These are phyloP conservation scores for Monodelphis domestica DNA, from an alignment of 2,797 vertebrate species.

Conservation along the genomic window DNA sequence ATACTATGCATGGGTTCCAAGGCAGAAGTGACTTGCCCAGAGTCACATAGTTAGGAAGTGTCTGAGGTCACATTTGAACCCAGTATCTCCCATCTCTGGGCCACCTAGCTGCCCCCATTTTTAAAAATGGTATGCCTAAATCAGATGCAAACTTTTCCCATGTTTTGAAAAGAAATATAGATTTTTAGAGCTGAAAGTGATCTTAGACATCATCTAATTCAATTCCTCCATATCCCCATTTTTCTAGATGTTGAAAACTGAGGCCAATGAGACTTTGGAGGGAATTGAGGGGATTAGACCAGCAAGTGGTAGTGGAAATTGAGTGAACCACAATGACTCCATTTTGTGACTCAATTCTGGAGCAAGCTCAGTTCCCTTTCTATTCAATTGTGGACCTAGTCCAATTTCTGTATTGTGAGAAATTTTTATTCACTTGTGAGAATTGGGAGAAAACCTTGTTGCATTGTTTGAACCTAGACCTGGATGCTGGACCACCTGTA, in stretches of 20 bases:
- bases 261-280: background rate
- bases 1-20: too few relatives aligned
- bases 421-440: background rate
- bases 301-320: background rate
- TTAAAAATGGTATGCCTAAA: background rate
- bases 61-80: too few relatives aligned
- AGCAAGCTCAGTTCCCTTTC: background rate
- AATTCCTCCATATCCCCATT: background rate
- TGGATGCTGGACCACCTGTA: background rate
- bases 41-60: too few relatives aligned
- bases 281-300: background rate
- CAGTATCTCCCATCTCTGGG: too few relatives aligned
- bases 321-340: background rate
- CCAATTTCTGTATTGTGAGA: background rate
- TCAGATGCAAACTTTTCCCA: background rate
- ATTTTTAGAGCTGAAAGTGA: background rate
- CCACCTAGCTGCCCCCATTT: too few relatives aligned
- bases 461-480: background rate
- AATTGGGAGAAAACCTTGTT: background rate
- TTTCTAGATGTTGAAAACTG: background rate
- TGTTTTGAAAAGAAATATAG: background rate
- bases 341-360: background rate
- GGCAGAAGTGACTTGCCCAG: too few relatives aligned
- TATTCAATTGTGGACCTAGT: background rate
- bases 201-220: background rate